These are phyloP conservation scores for Girardinichthys multiradiatus DNA, from an alignment of 2,113 vertebrate species.

Conservation along the genomic window DNA sequence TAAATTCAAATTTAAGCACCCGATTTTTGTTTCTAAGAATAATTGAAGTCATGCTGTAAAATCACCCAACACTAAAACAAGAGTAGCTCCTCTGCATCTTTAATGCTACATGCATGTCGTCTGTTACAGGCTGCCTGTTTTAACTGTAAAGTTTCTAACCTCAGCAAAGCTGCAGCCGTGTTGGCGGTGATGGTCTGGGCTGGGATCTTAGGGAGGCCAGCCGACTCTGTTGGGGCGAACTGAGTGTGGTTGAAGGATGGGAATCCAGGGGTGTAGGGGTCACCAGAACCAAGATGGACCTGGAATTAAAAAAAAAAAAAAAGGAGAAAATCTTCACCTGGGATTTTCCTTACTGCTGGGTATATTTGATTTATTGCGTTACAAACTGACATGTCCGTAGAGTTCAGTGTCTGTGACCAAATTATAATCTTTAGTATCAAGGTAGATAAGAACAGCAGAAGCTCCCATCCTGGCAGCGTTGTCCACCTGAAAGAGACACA, in stretches of 20 bases:
- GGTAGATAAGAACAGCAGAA: conserved; percentile 87
- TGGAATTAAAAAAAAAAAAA: conserved; percentile 52
- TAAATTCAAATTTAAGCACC: too few species aligned
- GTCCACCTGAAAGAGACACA: conserved; percentile 79
- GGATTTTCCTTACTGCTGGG: background rate
- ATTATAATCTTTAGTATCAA: conserved; percentile 60
- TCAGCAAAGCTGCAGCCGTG: conserved; percentile 71
- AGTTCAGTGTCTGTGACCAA: conserved; percentile 30
- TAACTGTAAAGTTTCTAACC: conserved; percentile 70
- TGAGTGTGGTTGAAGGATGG: conserved; percentile 96
- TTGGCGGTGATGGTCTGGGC: conserved; percentile 88
- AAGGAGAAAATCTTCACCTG: too few species aligned
- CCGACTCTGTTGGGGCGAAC: conserved; percentile 86
- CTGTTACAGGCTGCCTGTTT: background rate
- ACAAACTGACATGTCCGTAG: conserved; percentile 89
- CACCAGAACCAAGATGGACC: conserved; percentile 94
- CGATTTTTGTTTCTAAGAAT: too few species aligned
- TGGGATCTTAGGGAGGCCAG: conserved; percentile 88
- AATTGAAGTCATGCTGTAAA: too few species aligned
- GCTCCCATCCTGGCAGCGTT: conserved; percentile 82
- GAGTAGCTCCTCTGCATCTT: too few species aligned
- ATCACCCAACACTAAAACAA: too few species aligned
- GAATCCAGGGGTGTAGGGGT: conserved; percentile 96
- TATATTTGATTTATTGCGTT: background rate
- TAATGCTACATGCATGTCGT: too few species aligned